A percentile compares a stretch with the other conserved stretches of the same genome.
These are phyloP conservation scores for Hormiphora californensis DNA, from an alignment of 37 sponge, comb jelly and placozoan species.

Conservation along the genomic window DNA sequence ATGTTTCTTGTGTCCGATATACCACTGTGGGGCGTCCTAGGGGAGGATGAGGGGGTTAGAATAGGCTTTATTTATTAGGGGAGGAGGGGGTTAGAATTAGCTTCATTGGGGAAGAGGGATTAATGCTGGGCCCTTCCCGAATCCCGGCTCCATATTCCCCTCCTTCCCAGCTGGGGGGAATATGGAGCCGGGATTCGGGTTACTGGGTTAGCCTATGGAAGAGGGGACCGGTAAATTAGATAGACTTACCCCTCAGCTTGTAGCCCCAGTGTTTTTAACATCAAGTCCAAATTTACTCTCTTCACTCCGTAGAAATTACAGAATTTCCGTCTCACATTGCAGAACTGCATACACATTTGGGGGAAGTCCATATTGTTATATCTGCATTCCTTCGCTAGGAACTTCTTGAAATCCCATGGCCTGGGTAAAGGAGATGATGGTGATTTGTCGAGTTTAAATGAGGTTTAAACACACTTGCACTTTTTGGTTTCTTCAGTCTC, in stretches of 20 bases:
- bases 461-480: neutral
- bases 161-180: too few relatives aligned
- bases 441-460: neutral
- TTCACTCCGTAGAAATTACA: conserved; percentile 40
- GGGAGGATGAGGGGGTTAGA: too few relatives aligned
- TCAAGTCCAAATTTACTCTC: neutral
- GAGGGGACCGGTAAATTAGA: too few relatives aligned
- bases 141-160: too few relatives aligned
- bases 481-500: neutral
- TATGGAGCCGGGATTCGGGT: too few relatives aligned
- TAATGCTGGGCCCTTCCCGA: too few relatives aligned
- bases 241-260: neutral
- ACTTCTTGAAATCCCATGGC: conserved; percentile 47
- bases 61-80: neutral
- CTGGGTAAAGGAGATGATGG: neutral
- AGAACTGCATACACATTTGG: conserved; percentile 32
- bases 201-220: too few relatives aligned
- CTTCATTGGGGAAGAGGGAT: too few relatives aligned
- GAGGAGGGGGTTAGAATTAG: neutral
- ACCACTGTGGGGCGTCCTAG: conserved; percentile 44
- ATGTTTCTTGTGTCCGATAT: conserved; percentile 37
- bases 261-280: conserved; percentile 33
- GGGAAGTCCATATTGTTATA: conserved; percentile 53
- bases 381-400: conserved; percentile 30
- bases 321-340: conserved; percentile 29